Evolutionary conservation across 2,797 vertebrate species (phyloP).

Genomic region (Gambusia yucatana): DNA sequence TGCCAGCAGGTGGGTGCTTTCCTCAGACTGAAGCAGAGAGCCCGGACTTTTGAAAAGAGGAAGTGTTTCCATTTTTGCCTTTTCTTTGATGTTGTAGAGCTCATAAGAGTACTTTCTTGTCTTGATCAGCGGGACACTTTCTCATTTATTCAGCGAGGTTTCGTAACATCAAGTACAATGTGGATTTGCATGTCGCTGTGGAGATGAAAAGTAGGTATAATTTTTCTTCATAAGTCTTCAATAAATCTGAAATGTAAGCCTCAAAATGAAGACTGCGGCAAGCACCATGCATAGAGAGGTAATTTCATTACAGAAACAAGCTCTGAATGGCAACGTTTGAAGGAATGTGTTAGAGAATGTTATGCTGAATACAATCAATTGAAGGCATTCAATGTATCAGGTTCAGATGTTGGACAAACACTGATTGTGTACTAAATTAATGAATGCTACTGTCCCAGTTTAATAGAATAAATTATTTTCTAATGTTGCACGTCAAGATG

Average conservation of each 20-base stretch:
- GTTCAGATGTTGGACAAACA: background rate
- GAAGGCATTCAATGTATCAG: background rate
- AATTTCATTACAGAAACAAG: slow-evolving; percentile 9
- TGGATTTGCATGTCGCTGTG: slow-evolving; percentile 36
- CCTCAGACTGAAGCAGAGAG: slow-evolving; percentile 48
- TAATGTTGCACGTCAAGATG: background rate
- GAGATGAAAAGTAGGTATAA: slow-evolving; percentile 39
- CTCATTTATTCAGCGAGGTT: slow-evolving; percentile 63
- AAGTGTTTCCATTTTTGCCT: slow-evolving; percentile 24
- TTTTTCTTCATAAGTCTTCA: slow-evolving; percentile 8
- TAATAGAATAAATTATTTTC: background rate
- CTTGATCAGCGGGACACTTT: slow-evolving; percentile 56
- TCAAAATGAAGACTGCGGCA: background rate
- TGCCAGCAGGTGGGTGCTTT: slow-evolving; percentile 69
- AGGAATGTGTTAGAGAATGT: background rate
- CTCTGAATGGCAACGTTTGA: slow-evolving; percentile 1
- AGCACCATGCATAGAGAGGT: background rate
- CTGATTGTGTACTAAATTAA: background rate
- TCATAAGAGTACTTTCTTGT: slow-evolving; percentile 59
- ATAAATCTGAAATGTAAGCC: background rate
- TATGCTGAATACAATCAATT: background rate
- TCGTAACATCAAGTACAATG: slow-evolving; percentile 54
- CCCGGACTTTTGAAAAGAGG: slow-evolving; percentile 57
- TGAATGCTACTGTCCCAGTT: background rate
- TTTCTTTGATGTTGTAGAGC: slow-evolving; percentile 62